Percentiles rank a stretch among this genome's conserved stretches.
Conservation (phyloP, 2,113 vertebrate species). For the Sus scrofa region T2T-Sscrofa CM000814.6:111807001-111807500, state of each 20-base stretch:
- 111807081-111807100: conserved; percentile 80
- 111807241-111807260: conserved; percentile 85
- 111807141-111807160: conserved; percentile 85
- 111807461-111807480: conserved; percentile 7
- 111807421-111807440: not conserved
- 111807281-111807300: conserved; percentile 87
- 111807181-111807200: conserved; percentile 76
- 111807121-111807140: conserved; percentile 89
- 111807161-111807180: conserved; percentile 88
- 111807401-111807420: not conserved
- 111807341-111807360: conserved; percentile 61
- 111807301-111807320: conserved; percentile 83
- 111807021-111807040: conserved; percentile 39
- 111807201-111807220: conserved; percentile 84
- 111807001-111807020: conserved; percentile 76
- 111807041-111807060: conserved; percentile 47
- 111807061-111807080: conserved; percentile 86
- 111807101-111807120: conserved; percentile 87
- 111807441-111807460: conserved; percentile 46
- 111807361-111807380: conserved; percentile 52
- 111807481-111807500: conserved; percentile 59
- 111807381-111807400: conserved; percentile 74
- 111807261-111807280: conserved; percentile 87
- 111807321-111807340: conserved; percentile 80
- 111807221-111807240: conserved; percentile 84